Base-by-base conservation (phyloP, 1,140 invertebrate genomes). In the Pseudomyrmex sp. region DNA sequence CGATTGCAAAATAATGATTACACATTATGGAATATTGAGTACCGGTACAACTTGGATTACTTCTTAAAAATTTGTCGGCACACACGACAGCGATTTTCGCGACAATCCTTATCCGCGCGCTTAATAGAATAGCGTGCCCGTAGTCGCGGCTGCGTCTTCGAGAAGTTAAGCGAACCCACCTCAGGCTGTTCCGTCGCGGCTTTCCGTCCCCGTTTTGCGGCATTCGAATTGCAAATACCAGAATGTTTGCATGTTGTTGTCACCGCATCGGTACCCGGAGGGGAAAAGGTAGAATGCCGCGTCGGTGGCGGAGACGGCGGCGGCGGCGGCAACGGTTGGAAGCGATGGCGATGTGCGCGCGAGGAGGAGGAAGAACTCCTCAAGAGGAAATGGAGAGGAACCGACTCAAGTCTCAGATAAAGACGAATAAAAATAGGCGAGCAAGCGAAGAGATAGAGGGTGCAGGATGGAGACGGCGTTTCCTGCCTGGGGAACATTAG, bases 201-300 rank as follows among this genome's bases (percentile, higher is more conserved):
- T 87, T 84, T 87, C 86, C 83, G 77, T 90, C 86, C 86, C 86
- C 89, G 90, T 92, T 93, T 92, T 86, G 88, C 88, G 93, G 92
- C 92, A 94, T 94, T 94, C 93, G 94, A 94, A 94, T 94, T 94
- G 93, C 93, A 94, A 94, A 94, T 94, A 94, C 88, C 93, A 93
- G 92, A 94, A 94, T 94, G 94, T 94, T 94, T 94, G 94, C 93
- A 93, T 94, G 94, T 93, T 94, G 93, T 94, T 92, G 94, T 93
- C 93, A 92, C 89, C 92, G 93, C 93, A 91, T 92, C 89, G 90
- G 90, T 91, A 89, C 88, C 92, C 87, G 87, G 84, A 88, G 90
- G 91, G 88, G 84, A 84, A 68, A 80, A 80, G 76, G 76, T 80
- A 80, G 76, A 80, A 80, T 80, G 76, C 76, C 66, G 76, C 76